Base-by-base conservation (phyloP, 92 coral and sea anemone genomes). In the Phenganax marumi region DNA sequence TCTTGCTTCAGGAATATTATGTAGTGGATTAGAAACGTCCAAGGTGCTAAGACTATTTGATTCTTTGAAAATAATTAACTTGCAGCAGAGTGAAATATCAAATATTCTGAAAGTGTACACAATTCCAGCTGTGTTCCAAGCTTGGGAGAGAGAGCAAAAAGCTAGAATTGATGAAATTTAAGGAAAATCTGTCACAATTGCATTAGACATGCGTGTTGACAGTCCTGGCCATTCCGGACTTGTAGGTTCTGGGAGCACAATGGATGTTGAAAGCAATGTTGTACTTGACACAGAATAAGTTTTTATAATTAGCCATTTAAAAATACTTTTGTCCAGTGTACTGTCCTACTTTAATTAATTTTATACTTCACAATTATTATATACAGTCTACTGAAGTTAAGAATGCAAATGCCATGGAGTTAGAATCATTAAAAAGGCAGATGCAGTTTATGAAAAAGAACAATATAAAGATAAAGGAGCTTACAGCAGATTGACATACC, bases 211-310 rank as follows among this genome's bases (percentile, higher is more conserved):
- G 88, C 76, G 88, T 68, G 88, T 85, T 81, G 79, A 85, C 57
- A 85, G 88, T 56, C 88, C 88, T 50, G 79, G 88, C 75, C 88
- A 85, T 65, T 60, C 78, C 39, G 88, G 88, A 52, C 84, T 85
- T 0, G 3, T 85, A 25, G 80, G 80, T 0, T 75, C 80, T 8
- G 80, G 62, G 58, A 75, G 80, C 61, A 53, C 83, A 52, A 8
- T 84, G 47, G 86, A 83, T 70, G 81, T 83, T 22, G 81, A 54
- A 60, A 74, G 62, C 52, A 83, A 83, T 39, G 61, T 81, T 17
- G 61, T 83, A 72, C 82, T 83, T 52, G 86, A 83, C 66, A 83
- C 86, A 56, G 81, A 56, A 56, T 14, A 56, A 56, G 16, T 56
- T 56, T 56, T 56, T 56, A 56, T 56, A 8, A 56, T 56, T 56